phyloP scores from a whole-genome alignment of 1,140 invertebrate genomes.

The Drosophila malerkotliana region DNA sequence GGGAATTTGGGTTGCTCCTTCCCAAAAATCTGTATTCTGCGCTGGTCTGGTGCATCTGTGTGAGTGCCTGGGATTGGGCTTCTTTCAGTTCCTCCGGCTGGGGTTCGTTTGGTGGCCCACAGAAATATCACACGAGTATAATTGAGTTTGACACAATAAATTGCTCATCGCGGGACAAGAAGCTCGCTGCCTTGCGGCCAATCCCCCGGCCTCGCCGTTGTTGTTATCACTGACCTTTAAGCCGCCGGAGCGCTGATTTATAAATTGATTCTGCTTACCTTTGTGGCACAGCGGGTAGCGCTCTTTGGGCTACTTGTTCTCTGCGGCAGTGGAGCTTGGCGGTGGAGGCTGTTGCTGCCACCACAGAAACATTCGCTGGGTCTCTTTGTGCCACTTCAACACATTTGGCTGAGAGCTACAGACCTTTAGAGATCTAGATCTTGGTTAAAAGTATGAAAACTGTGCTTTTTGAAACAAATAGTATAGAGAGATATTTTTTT shows the following conservation, averaged over 20 bases:
- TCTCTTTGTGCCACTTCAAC: conserved; percentile 73
- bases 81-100: conserved; percentile 16
- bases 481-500: background rate
- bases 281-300: conserved; percentile 74
- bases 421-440: too few relatives aligned
- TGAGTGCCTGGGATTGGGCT: conserved; percentile 27
- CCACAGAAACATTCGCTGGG: conserved; percentile 10
- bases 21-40: conserved; percentile 20
- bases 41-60: background rate
- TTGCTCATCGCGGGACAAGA: conserved; percentile 77
- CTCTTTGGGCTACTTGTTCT: conserved; percentile 53
- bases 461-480: too few relatives aligned
- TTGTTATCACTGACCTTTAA: conserved; percentile 82
- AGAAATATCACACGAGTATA: conserved; percentile 83
- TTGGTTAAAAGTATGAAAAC: too few relatives aligned
- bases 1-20: conserved; percentile 81
- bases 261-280: conserved; percentile 82
- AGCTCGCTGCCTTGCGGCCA: conserved; percentile 37
- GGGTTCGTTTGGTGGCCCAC: conserved; percentile 62
- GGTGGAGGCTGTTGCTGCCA: conserved; percentile 23
- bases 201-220: conserved; percentile 49
- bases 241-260: conserved; percentile 73
- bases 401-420: conserved; percentile 40
- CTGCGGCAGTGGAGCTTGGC: conserved; percentile 2
- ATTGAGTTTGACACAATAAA: conserved; percentile 84